phyloP scores from a whole-genome alignment of 2,797 vertebrate genomes.

The Neomorphus geoffroyi region DNA sequence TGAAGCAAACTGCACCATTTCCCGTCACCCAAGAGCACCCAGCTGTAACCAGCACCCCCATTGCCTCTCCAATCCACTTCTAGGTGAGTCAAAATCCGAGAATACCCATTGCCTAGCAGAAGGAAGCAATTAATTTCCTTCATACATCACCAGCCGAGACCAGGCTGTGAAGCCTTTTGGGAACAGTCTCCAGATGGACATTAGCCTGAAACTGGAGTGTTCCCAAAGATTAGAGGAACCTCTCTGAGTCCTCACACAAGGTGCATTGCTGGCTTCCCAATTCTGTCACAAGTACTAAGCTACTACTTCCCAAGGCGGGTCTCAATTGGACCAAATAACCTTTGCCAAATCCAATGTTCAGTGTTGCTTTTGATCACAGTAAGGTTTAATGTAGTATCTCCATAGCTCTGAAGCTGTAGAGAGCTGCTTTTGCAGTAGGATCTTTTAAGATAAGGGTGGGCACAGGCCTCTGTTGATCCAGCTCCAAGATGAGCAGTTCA shows the following conservation, averaged over 20 bases:
- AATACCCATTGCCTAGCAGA: background rate
- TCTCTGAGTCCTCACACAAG: background rate
- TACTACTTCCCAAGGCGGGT: background rate
- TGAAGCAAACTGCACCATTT: background rate
- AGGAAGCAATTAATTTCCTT: background rate
- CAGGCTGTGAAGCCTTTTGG: background rate
- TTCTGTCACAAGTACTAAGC: background rate
- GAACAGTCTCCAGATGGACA: background rate
- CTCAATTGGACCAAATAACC: background rate
- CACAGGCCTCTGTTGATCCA: background rate
- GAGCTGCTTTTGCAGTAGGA: background rate
- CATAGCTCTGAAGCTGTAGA: background rate
- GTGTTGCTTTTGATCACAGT: background rate
- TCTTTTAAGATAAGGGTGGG: background rate
- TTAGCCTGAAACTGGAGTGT: background rate
- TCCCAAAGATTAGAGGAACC: background rate
- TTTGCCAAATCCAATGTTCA: background rate
- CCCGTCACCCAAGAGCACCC: background rate
- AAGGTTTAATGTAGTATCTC: background rate
- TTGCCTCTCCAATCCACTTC: background rate
- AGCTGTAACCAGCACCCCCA: background rate
- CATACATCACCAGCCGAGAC: background rate
- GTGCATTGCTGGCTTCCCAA: background rate
- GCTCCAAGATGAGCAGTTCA: background rate
- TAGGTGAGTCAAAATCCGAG: slow-evolving; percentile 32